Percentiles rank a stretch among this genome's conserved stretches.
phyloP scores from a whole-genome alignment of 2,888 invertebrate species.

The Mythimna vitellina region DNA sequence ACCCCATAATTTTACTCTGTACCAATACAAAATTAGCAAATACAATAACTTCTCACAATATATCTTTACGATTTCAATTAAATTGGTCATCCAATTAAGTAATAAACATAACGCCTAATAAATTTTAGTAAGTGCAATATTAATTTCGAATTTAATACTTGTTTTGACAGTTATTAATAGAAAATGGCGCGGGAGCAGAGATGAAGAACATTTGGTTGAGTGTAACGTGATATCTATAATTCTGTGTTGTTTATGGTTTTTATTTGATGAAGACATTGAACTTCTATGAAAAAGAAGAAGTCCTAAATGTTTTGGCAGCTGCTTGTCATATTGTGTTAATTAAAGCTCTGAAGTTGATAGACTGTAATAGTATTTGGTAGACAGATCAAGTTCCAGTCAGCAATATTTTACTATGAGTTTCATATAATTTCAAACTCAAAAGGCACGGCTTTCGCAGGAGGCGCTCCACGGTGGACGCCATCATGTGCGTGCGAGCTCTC shows the following conservation, averaged over 20 bases:
- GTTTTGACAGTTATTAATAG: slow-evolving; percentile 55
- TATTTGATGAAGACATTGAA: slow-evolving; percentile 39
- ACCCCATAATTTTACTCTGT: slow-evolving; percentile 1
- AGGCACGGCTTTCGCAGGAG: too few relatives aligned
- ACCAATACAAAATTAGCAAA: slow-evolving; percentile 2
- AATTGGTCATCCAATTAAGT: slow-evolving; percentile 37
- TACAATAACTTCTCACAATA: slow-evolving; percentile 15
- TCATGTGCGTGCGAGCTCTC: too few relatives aligned
- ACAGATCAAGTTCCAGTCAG: neutral
- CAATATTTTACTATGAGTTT: neutral
- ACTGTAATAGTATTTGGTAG: neutral
- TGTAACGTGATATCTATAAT: slow-evolving; percentile 43
- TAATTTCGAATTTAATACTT: slow-evolving; percentile 47
- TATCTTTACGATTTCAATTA: slow-evolving; percentile 9
- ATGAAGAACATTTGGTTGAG: slow-evolving; percentile 49
- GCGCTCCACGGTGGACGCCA: too few relatives aligned
- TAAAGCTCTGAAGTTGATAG: neutral
- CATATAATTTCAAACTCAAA: neutral
- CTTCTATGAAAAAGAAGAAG: slow-evolving; percentile 23
- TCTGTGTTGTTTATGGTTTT: slow-evolving; percentile 36
- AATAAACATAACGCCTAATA: slow-evolving; percentile 36
- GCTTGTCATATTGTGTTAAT: neutral
- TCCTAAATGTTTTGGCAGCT: slow-evolving; percentile 24
- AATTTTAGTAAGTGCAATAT: slow-evolving; percentile 43
- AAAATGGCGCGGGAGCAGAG: slow-evolving; percentile 46